Evolutionary conservation across 1,140 invertebrate species (phyloP), one percentile per base, ranked within the genome.

Genomic region (Leucophenga varia): DNA sequence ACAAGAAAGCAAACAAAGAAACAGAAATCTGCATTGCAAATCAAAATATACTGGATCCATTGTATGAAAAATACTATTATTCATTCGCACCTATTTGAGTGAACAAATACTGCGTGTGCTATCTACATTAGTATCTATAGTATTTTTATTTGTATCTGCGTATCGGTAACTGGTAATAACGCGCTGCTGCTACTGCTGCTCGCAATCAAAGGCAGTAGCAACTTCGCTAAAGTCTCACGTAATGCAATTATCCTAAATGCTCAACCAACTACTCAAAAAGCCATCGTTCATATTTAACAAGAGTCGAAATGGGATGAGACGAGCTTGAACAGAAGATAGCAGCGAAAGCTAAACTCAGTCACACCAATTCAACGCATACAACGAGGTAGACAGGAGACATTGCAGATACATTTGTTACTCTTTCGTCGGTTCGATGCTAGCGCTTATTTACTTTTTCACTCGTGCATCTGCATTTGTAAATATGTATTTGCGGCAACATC

Each of bases 261-360:
- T 70, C 52, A 70, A 46, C 54, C 61, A 69, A 70, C 65, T 65
- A 61, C 64, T 69, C 65, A 70, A 70, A 69, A 69, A 69, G 64
- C 70, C 64, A 69, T 64, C 65, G 64, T 69, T 69, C 64, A 69
- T 61, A 64, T 69, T 61, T 69, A 69, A 69, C 64, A 57, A 64
- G 61, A 61, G 28, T 7, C 7, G 12, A n/a, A 30, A 30, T 30
- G 7, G 25, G 25, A 30, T 7, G 25, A n/a, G 51, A 36, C 50
- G 49, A 52, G 45, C 54, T 30, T 7, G 25, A 30, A 30, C 25
- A 30, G 25, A 7, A 30, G 12, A 30, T n/a, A 46, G 42, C 46
- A 49, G 43, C 45, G 44, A 32, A 42, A 46, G 55, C 56, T 47
- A 52, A 47, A n/a, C n/a, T n/a, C n/a, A n/a, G n/a, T n/a, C n/a